These are phyloP conservation scores for Geophilus truncorum DNA, from an alignment of 2,888 invertebrate genomes.

Conservation along the genomic window DNA sequence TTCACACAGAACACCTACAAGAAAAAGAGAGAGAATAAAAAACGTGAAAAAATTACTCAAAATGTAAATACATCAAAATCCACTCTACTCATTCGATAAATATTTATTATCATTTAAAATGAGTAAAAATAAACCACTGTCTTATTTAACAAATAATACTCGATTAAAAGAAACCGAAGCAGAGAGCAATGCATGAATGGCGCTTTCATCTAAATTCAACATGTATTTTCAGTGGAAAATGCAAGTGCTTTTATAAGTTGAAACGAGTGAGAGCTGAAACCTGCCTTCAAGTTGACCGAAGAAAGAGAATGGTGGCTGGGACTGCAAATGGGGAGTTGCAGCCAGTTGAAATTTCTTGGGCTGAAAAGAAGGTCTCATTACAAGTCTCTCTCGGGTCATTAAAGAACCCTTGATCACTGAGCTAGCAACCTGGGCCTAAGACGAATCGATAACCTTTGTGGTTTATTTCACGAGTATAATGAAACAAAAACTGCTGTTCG, in stretches of 20 bases:
- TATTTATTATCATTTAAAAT: not conserved
- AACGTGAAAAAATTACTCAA: not conserved
- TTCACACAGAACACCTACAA: not conserved
- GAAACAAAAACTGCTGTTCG: not conserved
- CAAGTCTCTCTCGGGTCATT: not conserved
- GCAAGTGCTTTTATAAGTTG: not conserved
- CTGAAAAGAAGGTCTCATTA: not conserved
- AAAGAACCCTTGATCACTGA: not conserved
- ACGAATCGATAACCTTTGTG: not conserved
- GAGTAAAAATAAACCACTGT: no score
- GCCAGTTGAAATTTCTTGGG: not conserved
- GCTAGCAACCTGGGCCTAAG: not conserved
- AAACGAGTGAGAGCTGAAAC: not conserved
- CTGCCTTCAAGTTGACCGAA: not conserved
- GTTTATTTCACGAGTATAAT: not conserved
- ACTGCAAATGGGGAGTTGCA: not conserved
- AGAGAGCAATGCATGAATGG: not conserved
- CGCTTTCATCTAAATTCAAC: not conserved
- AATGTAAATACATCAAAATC: not conserved
- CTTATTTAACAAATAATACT: not conserved
- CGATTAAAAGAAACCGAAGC: not conserved
- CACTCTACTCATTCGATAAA: not conserved
- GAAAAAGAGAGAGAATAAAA: not conserved
- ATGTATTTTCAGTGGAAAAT: not conserved
- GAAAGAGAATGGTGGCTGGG: not conserved